A percentile compares a stretch with the other conserved stretches of the same genome.
Conservation (phyloP, 92 coral and sea anemone species). For the Siderastrea siderea region DNA sequence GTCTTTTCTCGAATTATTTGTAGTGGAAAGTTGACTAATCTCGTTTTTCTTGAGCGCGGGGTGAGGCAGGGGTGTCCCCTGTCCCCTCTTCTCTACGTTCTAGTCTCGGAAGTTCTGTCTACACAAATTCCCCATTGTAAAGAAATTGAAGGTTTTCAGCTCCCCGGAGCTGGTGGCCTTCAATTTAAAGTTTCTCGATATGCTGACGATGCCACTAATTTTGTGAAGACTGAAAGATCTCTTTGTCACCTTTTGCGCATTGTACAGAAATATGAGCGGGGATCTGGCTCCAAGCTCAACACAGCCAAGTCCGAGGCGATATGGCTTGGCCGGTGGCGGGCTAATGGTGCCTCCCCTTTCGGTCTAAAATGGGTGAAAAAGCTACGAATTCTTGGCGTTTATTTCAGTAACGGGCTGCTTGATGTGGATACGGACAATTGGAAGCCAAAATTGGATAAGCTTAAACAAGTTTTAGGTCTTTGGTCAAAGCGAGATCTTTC, state of each 20-base stretch:
- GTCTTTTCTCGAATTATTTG: constrained; percentile 24
- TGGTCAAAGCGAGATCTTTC: constrained; percentile 24
- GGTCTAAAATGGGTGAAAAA: constrained; percentile 40
- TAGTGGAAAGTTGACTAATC: constrained; percentile 10
- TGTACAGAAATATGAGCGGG: no score
- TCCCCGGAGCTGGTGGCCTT: background rate
- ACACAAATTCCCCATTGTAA: constrained; percentile 8
- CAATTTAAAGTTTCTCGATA: no score
- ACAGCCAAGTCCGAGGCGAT: no score
- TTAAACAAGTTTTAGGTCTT: background rate
- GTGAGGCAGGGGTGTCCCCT: constrained; percentile 46
- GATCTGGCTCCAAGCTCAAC: no score
- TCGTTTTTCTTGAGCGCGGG: constrained; percentile 14
- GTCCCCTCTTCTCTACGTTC: constrained; percentile 30
- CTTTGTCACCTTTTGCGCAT: no score
- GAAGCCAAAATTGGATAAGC: constrained; percentile 16
- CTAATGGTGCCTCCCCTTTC: background rate
- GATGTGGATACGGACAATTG: constrained; percentile 30
- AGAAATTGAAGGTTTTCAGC: constrained; percentile 9
- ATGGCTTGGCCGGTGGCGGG: background rate
- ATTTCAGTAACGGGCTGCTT: constrained; percentile 12
- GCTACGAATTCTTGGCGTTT: constrained; percentile 24
- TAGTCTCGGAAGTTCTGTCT: constrained; percentile 24
- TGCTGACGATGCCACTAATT: no score
- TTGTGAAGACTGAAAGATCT: no score